Percentiles rank a stretch among this genome's conserved stretches.
phyloP scores from a whole-genome alignment of 1,140 invertebrate species.

The Bombus huntii region DNA sequence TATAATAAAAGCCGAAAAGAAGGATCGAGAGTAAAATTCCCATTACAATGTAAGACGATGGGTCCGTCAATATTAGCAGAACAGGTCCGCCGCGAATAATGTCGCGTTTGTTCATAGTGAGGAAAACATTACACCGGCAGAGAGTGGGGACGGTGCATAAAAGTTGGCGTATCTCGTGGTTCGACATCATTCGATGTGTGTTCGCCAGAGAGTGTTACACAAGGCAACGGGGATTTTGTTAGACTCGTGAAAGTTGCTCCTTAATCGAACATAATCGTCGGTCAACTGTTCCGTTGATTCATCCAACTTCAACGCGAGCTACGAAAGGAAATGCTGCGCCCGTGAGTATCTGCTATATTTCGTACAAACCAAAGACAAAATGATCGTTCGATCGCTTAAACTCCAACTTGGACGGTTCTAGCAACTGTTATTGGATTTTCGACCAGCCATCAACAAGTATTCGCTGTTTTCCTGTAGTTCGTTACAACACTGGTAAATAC shows the following conservation, averaged over 20 bases:
- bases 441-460: background rate
- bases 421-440: background rate
- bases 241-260: conserved; percentile 47
- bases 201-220: background rate
- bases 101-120: background rate
- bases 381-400: background rate
- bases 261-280: background rate
- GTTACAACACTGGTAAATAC: background rate
- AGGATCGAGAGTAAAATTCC: background rate
- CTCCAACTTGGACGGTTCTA: background rate
- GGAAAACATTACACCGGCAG: conserved; percentile 20
- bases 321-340: conserved; percentile 37
- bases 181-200: conserved; percentile 39
- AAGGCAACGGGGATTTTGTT: background rate
- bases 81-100: background rate
- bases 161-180: conserved; percentile 48
- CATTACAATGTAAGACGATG: background rate
- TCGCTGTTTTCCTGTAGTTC: background rate
- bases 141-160: conserved; percentile 64
- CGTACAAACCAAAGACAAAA: background rate
- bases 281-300: background rate
- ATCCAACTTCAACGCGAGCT: background rate
- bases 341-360: conserved; percentile 44
- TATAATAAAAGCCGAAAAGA: background rate
- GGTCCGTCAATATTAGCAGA: background rate